Base-by-base conservation (phyloP, 2,888 invertebrate genomes). In the Caenorhabditis wallacei region DNA sequence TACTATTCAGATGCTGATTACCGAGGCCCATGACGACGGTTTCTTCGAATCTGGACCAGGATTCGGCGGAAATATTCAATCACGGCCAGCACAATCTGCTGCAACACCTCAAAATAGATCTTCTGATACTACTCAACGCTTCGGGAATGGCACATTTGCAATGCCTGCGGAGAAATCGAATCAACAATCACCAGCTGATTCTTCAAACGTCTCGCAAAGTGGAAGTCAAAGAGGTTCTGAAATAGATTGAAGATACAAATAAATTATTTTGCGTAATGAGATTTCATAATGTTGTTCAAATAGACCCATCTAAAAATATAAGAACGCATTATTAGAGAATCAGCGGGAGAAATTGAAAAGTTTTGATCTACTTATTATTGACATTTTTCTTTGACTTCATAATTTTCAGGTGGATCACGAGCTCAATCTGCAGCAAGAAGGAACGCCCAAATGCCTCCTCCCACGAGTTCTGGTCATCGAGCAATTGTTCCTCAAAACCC, bases 41-140 rank as follows among this genome's bases (percentile, higher is more conserved):
- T 68, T 75, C 37, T 75, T 75, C 66, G 66, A 75, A 59, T 75
- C 75, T 30, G 75, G 75, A 40, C 75, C 75, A 22, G 75, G 75
- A 13, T 75, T 75, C 18, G 75, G 75, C n/a, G 75, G 75, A 18
- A 48, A 48, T 18, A 1, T 2, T 4, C 5, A 53, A 35, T 20
- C 18, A 3, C 22, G 48, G 10, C 37, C 16, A 13, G 11, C 37
- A 2, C 56, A 8, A 22, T 16, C 40, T 37, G 8, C 56, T 24
- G 24, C 53, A 5, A 30, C 8, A 5, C 8, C 30, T 7, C 51
- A 20, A 37, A 66, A 66, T 22, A 10, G 18, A 20, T 20, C 20
- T n/a, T 3, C 66, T 30, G n/a, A 68, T 13, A 20, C 13, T n/a
- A 24, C 43, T 20, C 18, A 18, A 20, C 51, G 66, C 10, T 68